Percentiles rank a stretch among this genome's conserved stretches.
phyloP scores from a whole-genome alignment of 2,797 vertebrate genomes.

The Acropternis orthonyx region DNA sequence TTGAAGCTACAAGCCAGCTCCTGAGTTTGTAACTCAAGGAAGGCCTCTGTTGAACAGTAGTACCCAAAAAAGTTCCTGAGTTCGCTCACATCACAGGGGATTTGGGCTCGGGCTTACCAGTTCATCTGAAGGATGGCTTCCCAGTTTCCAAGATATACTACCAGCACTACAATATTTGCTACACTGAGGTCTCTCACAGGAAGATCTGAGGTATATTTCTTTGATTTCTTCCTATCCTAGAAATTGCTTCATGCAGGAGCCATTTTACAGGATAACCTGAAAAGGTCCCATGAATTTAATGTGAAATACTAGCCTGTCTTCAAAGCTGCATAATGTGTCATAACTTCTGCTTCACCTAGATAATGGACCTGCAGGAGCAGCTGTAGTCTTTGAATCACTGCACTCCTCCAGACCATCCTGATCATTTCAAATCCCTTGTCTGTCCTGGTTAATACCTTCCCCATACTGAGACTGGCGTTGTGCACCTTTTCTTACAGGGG shows the following conservation, averaged over 20 bases:
- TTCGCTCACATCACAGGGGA: background rate
- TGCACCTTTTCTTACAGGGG: background rate
- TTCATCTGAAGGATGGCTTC: background rate
- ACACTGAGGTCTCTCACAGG: background rate
- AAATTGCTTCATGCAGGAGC: background rate
- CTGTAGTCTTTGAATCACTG: background rate
- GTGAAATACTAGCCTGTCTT: background rate
- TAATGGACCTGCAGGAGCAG: background rate
- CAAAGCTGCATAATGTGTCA: background rate
- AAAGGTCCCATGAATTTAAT: background rate
- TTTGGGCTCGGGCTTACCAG: background rate
- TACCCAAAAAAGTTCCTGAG: background rate
- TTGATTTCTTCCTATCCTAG: background rate
- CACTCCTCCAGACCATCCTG: background rate
- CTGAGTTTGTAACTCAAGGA: background rate
- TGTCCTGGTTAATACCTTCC: background rate
- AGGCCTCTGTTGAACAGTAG: background rate
- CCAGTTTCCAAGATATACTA: background rate
- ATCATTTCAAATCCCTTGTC: background rate
- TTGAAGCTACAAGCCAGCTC: background rate
- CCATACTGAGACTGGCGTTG: rapidly evolving
- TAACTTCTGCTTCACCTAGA: background rate
- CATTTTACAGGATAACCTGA: background rate
- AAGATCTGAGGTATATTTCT: background rate
- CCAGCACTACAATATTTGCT: background rate